Evolutionary conservation across 2,888 invertebrate species (phyloP).

Genomic region (Adineta ricciae): DNA sequence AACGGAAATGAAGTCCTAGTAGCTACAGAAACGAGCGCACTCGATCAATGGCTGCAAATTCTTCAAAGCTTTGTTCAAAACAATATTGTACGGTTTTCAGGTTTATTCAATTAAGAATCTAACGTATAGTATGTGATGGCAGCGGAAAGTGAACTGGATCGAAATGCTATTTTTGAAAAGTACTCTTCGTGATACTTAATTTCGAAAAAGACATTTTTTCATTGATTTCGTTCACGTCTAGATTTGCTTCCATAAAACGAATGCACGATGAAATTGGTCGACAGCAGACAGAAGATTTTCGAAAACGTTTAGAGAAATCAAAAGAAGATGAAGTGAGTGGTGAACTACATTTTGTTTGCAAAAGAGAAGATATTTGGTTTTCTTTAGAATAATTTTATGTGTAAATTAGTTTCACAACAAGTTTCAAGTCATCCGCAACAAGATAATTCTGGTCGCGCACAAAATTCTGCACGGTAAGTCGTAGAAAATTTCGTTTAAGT

Average conservation of each 20-base stretch:
- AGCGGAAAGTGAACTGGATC: neutral
- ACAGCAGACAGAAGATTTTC: neutral
- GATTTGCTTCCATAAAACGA: neutral
- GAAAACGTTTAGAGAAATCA: neutral
- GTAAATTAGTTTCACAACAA: neutral
- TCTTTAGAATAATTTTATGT: neutral
- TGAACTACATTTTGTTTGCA: no score
- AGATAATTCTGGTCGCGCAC: neutral
- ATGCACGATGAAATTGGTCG: neutral
- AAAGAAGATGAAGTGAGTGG: constrained; percentile 1
- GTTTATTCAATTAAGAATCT: neutral
- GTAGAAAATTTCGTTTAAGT: no score
- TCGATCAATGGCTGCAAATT: neutral
- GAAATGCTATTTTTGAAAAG: neutral
- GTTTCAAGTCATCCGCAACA: neutral
- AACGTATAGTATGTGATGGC: neutral
- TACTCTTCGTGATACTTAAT: neutral
- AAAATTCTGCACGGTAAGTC: neutral
- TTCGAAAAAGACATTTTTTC: no score
- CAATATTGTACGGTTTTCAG: neutral
- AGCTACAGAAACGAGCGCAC: neutral
- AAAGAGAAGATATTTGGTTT: no score
- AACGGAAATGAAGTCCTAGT: neutral
- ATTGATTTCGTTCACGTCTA: neutral
- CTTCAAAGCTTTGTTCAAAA: neutral